Evolutionary conservation across 2,113 vertebrate species (phyloP), one percentile per base, ranked within the genome.

Genomic region (Odontesthes bonariensis): DNA sequence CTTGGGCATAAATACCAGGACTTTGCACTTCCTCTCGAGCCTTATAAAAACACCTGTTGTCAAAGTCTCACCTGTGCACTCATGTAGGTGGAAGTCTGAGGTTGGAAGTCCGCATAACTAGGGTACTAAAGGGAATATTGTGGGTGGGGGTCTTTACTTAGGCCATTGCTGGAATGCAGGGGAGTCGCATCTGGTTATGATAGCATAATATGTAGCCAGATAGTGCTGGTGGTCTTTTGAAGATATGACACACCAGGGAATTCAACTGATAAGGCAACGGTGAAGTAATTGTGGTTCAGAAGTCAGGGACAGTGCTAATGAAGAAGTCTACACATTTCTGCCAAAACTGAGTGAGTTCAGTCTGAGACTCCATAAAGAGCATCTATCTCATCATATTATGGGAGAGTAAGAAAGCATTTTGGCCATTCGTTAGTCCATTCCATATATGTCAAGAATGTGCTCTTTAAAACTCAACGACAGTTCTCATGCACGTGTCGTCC

Each of bases 41-140:
- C 74, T 81, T 75, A 64, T 93, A 88, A 92, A 93, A 90, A 73
- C 90, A 93, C 91, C 88, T 90, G 91, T 87, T 89, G 86, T 61
- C 8, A 46, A 79, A 55, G 75, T 91, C 85, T 89, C 84, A 88
- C 88, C 89, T 91, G 88, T 52, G 61, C 51, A 82, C 46, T 79
- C 54, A 14, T 19, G 52, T 76, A 68, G 44, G 55, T 70, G 46
- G 56, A 75, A 56, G 49, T 72, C 51, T 46, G 64, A 73, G 31
- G 40, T 57, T 19, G 33, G 3, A 53, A 22, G 20, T 56, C 19
- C 31, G 38, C 53, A 54, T 40, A 60, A 19, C 33, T 31, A 54
- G 13, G 32, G 49, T 49, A 67, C 60, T 57, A 54, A 58, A n/a
- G 63, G 40, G 27, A 58, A 52, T 71, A 20, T 77, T 56, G 49